A percentile compares a stretch with the other conserved stretches of the same genome.
Conservation (phyloP, 2,888 invertebrate genomes). For the Balanococcus diminutus region DNA sequence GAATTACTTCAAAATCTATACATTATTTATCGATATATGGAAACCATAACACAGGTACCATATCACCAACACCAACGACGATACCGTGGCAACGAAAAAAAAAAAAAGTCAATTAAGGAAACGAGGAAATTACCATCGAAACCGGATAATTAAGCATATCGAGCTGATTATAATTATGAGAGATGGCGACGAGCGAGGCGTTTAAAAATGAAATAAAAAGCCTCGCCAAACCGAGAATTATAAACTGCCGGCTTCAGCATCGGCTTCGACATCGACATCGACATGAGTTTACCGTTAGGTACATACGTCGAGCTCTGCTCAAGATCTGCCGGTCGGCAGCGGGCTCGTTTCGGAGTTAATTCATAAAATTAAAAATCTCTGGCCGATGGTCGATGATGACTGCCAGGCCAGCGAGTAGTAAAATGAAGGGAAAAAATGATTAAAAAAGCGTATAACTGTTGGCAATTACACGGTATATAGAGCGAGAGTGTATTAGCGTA, state of each 20-base stretch:
- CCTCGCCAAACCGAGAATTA: neutral
- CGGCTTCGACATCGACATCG: neutral
- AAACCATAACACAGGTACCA: no score
- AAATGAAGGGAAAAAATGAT: neutral
- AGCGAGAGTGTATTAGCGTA: conserved; percentile 19
- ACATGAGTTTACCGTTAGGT: neutral
- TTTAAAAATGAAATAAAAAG: neutral
- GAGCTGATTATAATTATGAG: neutral
- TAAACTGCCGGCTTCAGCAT: neutral
- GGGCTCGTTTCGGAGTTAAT: neutral
- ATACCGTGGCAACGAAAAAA: neutral
- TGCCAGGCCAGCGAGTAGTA: neutral
- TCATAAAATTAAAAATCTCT: conserved; percentile 27
- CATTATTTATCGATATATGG: no score
- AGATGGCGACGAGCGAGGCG: neutral
- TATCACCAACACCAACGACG: neutral
- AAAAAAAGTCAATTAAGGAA: conserved; percentile 13
- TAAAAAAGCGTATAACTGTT: conserved; percentile 20
- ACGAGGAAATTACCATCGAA: neutral
- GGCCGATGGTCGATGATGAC: neutral
- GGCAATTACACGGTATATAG: conserved; percentile 20
- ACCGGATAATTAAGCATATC: neutral
- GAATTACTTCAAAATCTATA: no score
- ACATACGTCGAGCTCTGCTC: neutral
- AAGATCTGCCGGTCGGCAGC: neutral